Percentiles rank a stretch among this genome's conserved stretches.
These are phyloP conservation scores for Actinostola sp. DNA, from an alignment of 92 coral and sea anemone genomes.

Conservation along the genomic window DNA sequence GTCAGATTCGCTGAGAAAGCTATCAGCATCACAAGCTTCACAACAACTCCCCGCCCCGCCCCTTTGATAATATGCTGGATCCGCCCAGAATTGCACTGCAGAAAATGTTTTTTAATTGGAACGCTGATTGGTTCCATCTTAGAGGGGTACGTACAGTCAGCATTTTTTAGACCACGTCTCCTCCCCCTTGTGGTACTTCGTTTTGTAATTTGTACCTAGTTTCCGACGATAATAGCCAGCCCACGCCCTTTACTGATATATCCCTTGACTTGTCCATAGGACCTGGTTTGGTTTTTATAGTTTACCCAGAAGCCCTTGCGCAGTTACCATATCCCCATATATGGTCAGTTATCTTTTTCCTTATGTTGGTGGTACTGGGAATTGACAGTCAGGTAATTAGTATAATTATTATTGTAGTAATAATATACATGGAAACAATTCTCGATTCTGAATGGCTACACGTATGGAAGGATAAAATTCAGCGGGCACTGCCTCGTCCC, in stretches of 20 bases:
- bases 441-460: background rate
- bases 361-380: slow-evolving; percentile 84
- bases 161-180: no score
- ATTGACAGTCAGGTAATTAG: slow-evolving; percentile 84
- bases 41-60: no score
- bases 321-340: slow-evolving; percentile 76
- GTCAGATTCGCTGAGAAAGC: no score
- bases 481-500: no score
- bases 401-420: background rate
- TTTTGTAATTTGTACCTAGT: background rate
- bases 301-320: slow-evolving; percentile 93
- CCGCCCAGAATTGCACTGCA: no score
- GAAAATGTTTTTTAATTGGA: no score
- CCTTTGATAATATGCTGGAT: no score
- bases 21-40: no score
- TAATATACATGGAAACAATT: background rate
- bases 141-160: no score
- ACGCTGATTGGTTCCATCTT: no score
- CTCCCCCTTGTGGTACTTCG: background rate
- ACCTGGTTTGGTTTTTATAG: slow-evolving; percentile 92
- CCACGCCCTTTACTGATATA: background rate
- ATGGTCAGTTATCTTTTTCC: slow-evolving; percentile 84
- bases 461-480: no score
- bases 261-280: slow-evolving; percentile 37
- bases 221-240: background rate